Base-by-base conservation (phyloP, 2,888 invertebrate genomes). In the Mimumesa dahlbomi region DNA sequence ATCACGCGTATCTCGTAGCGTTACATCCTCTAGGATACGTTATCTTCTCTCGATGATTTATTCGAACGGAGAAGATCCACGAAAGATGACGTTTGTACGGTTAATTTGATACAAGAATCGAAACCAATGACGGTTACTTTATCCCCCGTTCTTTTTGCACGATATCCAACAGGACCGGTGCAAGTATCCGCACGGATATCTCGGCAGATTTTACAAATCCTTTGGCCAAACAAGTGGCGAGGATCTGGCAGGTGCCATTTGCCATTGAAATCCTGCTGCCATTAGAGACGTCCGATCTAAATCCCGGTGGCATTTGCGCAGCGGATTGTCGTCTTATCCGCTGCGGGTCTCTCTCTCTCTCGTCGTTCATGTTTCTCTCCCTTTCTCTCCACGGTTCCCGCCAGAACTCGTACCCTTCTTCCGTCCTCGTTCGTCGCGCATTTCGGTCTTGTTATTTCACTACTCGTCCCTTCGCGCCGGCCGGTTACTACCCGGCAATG, bases 311-410 rank as follows among this genome's bases (percentile, higher is more conserved):
- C 83, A 86, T 87, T 88, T 88, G 85, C 84, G 79, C 83, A 82
- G 71, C 81, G 87, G 87, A 88, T 88, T 86, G 83, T 84, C 85
- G 85, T 82, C 84, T 85, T 84, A 84, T 82, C 84, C 85, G 57
- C n/a, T 34, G 59, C 61, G 43, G 70, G 49, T 62, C 77, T 73
- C 46, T 63, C 57, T 22, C n/a, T 56, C 59, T 25, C 22, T 43
- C 36, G 48, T 42, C 38, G 46, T 43, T 34, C 18, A 50, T 59
- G 61, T 49, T 46, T 46, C 18, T 40, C 49, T 65, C 19, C 18
- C 57, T 29, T 48, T 53, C 52, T 50, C 54, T 50, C 13, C 57
- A 4, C 49, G 22, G 22, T 1, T 14, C 18, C 48, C 29, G 31
- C 36, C 21, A 45, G 49, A 22, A 21, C 42, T 56, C 42, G 46